Evolutionary conservation across 1,140 invertebrate species (phyloP), one percentile per base, ranked within the genome.

Genomic region (Portunus trituberculatus): DNA sequence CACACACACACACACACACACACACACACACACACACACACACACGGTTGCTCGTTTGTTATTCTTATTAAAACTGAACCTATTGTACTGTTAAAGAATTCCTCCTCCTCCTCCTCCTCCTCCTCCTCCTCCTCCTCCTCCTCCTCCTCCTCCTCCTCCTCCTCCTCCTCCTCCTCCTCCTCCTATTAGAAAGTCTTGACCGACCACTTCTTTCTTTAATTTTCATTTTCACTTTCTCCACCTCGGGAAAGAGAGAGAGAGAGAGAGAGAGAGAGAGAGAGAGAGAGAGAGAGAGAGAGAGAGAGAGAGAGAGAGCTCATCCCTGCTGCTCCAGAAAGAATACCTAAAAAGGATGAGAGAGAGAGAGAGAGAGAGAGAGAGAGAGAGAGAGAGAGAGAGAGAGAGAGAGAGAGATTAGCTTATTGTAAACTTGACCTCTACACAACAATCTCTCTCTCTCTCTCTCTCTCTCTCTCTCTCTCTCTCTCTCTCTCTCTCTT

Each of bases 191-290:
- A 76, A 76, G 20, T 76, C 52, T 76, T 76, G 67, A 76, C 20
- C 4, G 67, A 76, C 67, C 67, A 76, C 12, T 20, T 76, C 67
- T 76, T 76, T 76, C 67, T 25, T 76, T 76, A 7, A n/a, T 76
- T 76, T 76, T 76, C 67, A n/a, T 76, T 76, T 76, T 76, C 67
- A 76, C 67, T 76, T 76, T 76, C 67, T 76, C 67, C 67, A 76
- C 67, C 67, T 7, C 67, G 67, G 67, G 67, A n/a, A 12, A 90
- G 16, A 45, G 16, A 48, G 88, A 90, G 88, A 48, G 20, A 46
- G 86, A 59, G 52, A 59, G 52, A 59, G 52, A 59, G 52, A 59
- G 52, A 59, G 52, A 59, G 39, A 59, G 52, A 59, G 52, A 59
- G 52, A 59, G 52, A 59, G 52, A 59, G 52, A 59, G 52, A 59